Evolutionary conservation across 1,140 invertebrate species (phyloP), one percentile per base, ranked within the genome.

Genomic region (Neodiprion fabricii): DNA sequence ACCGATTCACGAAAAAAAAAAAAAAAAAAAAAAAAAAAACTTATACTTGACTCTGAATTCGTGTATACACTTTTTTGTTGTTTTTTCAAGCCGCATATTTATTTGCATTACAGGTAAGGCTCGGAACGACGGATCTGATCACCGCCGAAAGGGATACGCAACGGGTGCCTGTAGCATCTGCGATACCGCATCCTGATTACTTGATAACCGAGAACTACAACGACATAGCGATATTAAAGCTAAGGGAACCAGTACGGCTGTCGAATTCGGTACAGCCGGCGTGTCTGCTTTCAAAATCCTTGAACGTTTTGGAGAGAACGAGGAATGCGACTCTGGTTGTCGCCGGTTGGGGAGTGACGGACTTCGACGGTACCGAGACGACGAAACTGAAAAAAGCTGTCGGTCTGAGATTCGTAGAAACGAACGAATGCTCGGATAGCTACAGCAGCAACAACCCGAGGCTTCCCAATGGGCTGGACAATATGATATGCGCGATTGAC

Each of bases 171-270:
- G 78, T 89, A 48, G 74, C 71, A 7, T 65, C 84, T 7, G 76
- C 83, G 40, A 84, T 85, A 48, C 75, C 70, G 7, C 89, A 90
- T 79, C 89, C 89, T 1, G 74, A 79, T 12, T 90, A 90, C 76
- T 84, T 81, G 49, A 79, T 81, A 17, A 87, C 83, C 17, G 68
- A 72, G 3, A 79, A 82, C 68, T 90, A 90, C 67, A 79, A 90
- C 76, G 91, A 91, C 75, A 87, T 91, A 14, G 90, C 89, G 0
- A 77, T 91, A 3, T 67, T 91, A 7, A 86, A 84, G 75, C 71
- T 92, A 67, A 77, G 78, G 48, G 79, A 11, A 12, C 77, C 84
- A 1, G 81, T 85, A 10, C 81, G 71, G 7, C 70, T 81, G 21
- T 81, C 80, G 5, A 72, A 77, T 1, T 84, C 81, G 40, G 83